phyloP scores from a whole-genome alignment of 2,113 vertebrate species.

The Apteryx owenii region DNA sequence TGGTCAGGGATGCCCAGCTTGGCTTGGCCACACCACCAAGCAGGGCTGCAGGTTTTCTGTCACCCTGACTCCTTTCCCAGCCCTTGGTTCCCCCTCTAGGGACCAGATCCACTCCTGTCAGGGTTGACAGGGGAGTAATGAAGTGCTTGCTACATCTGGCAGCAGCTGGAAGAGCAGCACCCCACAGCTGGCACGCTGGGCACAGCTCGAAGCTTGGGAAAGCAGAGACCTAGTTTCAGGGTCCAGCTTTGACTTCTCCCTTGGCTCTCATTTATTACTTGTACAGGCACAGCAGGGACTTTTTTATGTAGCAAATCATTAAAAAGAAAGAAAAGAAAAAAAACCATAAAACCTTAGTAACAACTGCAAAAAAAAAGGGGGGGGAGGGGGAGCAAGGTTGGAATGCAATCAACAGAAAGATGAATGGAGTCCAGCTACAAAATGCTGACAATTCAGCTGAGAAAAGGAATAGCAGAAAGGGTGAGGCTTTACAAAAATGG shows the following conservation, averaged over 20 bases:
- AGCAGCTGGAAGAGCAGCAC: neutral
- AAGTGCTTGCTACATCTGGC: conserved; percentile 1
- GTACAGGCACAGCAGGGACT: neutral
- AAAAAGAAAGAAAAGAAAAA: neutral
- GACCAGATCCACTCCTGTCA: neutral
- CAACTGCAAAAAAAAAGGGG: neutral
- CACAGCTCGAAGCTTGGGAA: conserved; percentile 24
- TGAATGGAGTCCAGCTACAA: neutral
- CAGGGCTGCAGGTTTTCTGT: neutral
- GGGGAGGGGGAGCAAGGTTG: neutral
- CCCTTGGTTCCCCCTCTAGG: neutral
- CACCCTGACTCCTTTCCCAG: neutral
- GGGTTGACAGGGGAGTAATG: fast-evolving
- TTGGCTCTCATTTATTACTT: conserved; percentile 31
- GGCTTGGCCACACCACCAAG: neutral
- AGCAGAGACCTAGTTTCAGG: neutral
- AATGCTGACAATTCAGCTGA: neutral
- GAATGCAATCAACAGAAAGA: neutral
- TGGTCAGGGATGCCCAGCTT: neutral
- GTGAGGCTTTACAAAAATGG: neutral
- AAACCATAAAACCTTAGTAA: neutral
- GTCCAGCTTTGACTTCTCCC: neutral
- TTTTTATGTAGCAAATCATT: neutral
- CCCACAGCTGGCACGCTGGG: neutral
- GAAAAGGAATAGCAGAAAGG: neutral